Percentiles rank a stretch among this genome's conserved stretches.
Conservation (phyloP, 2,797 vertebrate species). For the Bovichtus diacanthus region DNA sequence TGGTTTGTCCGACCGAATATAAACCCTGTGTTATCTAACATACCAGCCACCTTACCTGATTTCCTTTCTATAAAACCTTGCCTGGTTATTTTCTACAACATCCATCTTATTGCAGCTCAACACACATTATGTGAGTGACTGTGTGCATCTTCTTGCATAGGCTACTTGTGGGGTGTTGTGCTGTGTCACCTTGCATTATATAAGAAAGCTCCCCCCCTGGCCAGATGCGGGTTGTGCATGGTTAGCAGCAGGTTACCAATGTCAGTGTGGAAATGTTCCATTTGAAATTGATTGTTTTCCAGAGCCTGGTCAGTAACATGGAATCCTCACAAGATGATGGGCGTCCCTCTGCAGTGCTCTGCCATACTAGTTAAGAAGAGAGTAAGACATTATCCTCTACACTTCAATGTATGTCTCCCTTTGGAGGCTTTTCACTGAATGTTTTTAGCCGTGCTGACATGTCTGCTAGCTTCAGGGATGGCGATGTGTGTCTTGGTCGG, state of each 20-base stretch:
- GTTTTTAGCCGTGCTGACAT: background rate
- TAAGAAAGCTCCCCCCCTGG: background rate
- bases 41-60: background rate
- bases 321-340: conserved; percentile 88
- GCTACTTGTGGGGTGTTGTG: background rate
- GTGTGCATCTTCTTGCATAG: too few relatives aligned
- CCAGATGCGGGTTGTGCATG: background rate
- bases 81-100: background rate
- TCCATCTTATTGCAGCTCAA: background rate
- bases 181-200: background rate
- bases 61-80: background rate
- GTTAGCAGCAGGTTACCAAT: background rate
- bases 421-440: background rate
- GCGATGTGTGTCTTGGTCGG: background rate
- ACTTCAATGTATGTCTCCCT: background rate
- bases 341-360: conserved; percentile 83
- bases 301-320: conserved; percentile 86
- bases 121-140: background rate
- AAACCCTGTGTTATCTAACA: background rate
- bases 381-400: conserved; percentile 60
- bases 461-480: background rate
- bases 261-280: background rate
- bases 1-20: background rate
- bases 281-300: conserved; percentile 7
- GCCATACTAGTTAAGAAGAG: conserved; percentile 80